Percentiles rank a stretch among this genome's conserved stretches.
Evolutionary conservation across 2,888 invertebrate species (phyloP).

Genomic region (Agelastica alni): DNA sequence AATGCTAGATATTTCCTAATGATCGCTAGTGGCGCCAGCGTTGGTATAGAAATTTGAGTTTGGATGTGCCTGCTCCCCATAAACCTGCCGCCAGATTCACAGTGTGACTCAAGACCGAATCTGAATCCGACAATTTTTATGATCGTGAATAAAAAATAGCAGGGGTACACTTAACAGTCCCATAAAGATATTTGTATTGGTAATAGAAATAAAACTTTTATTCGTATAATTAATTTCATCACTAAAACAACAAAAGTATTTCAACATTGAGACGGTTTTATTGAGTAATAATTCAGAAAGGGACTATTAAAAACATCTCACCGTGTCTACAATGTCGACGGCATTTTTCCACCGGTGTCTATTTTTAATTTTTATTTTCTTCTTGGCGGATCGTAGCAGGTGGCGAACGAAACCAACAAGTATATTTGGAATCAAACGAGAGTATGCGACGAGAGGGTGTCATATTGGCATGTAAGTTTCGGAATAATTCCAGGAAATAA

Average conservation of each 20-base stretch:
- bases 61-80: too few relatives aligned
- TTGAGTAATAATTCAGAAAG: constrained; percentile 39
- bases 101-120: constrained; percentile 26
- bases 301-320: constrained; percentile 36
- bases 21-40: too few relatives aligned
- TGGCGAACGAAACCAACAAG: constrained; percentile 20
- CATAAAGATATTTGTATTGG: constrained; percentile 30
- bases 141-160: constrained; percentile 23
- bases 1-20: too few relatives aligned
- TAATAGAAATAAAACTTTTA: constrained; percentile 34
- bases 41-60: too few relatives aligned
- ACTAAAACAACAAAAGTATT: constrained; percentile 39
- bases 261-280: constrained; percentile 40
- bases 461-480: too few relatives aligned
- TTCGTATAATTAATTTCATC: constrained; percentile 37
- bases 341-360: constrained; percentile 32
- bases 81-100: constrained; percentile 21
- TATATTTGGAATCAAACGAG: constrained; percentile 3
- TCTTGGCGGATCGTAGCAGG: constrained; percentile 30
- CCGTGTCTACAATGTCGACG: constrained; percentile 29
- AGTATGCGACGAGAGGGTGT: too few relatives aligned
- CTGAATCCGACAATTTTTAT: constrained; percentile 19
- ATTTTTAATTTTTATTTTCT: constrained; percentile 38
- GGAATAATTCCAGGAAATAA: too few relatives aligned
- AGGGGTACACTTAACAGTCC: constrained; percentile 21